Evolutionary conservation across 2,113 vertebrate species (phyloP).

Genomic region (Thamnophis sirtalis): DNA sequence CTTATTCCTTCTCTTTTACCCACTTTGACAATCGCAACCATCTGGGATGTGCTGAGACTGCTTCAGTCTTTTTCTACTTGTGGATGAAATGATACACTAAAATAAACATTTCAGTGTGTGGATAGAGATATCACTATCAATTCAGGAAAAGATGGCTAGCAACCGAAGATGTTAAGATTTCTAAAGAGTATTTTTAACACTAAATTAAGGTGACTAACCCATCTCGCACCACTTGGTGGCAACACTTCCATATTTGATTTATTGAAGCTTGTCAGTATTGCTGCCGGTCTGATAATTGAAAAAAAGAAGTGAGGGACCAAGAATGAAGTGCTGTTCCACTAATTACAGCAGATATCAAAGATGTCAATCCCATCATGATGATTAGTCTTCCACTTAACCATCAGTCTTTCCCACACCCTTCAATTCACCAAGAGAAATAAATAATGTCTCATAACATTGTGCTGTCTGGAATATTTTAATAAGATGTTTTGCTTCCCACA

Average conservation of each 20-base stretch:
- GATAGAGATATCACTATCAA: not conserved
- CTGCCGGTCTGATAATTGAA: conserved; percentile 45
- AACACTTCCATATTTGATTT: conserved; percentile 75
- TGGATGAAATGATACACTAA: not conserved
- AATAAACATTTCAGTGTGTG: accelerated
- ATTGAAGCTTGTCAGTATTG: conserved; percentile 52
- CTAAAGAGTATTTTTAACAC: conserved; percentile 21
- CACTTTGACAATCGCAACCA: not conserved
- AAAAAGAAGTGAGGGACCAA: conserved; percentile 26
- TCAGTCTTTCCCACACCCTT: not conserved
- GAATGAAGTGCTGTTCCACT: conserved; percentile 21
- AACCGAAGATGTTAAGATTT: not conserved
- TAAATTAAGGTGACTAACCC: conserved; percentile 55
- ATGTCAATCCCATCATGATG: conserved; percentile 19
- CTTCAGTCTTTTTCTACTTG: not conserved
- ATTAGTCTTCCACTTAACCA: conserved; percentile 1
- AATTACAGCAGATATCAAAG: conserved; percentile 44
- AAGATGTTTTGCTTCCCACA: conserved; percentile 11
- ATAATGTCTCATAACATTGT: conserved; percentile 21
- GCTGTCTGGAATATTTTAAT: conserved; percentile 28
- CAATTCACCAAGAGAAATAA: conserved; percentile 7
- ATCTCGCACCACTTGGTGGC: conserved; percentile 71
- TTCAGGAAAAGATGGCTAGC: conserved; percentile 24
- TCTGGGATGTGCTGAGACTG: not conserved
- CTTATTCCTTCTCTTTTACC: not conserved